phyloP scores from a whole-genome alignment of 2,797 vertebrate genomes.

The Thamnophis elegans region DNA sequence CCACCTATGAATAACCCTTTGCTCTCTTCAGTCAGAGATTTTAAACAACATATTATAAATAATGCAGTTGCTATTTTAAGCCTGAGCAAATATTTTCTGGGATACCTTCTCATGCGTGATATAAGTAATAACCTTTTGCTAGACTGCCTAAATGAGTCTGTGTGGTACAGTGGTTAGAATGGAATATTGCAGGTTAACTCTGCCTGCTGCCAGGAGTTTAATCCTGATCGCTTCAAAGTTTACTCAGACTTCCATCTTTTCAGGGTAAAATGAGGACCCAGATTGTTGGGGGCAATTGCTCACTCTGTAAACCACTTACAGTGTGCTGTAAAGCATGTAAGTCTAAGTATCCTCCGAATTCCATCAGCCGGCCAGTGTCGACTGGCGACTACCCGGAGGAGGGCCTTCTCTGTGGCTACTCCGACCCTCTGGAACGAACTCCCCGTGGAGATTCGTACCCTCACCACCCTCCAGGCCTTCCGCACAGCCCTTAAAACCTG shows the following conservation, averaged over 20 bases:
- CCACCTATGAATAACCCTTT: neutral
- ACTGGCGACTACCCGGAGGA: too few relatives aligned
- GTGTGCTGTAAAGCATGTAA: neutral
- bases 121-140: neutral
- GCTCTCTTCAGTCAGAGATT: neutral
- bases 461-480: too few relatives aligned
- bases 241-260: neutral
- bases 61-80: neutral
- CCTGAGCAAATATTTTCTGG: neutral
- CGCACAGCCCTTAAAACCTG: too few relatives aligned
- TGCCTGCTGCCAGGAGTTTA: neutral
- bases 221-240: neutral
- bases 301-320: neutral
- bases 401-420: too few relatives aligned
- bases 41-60: neutral
- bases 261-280: neutral
- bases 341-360: too few relatives aligned
- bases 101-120: neutral
- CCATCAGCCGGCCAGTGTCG: too few relatives aligned
- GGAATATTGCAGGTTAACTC: neutral
- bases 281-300: neutral
- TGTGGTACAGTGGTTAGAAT: neutral
- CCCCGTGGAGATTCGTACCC: too few relatives aligned
- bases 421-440: too few relatives aligned
- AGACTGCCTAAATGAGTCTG: neutral